phyloP scores from a whole-genome alignment of 2,113 vertebrate genomes.

The Actenoides lindsayi region DNA sequence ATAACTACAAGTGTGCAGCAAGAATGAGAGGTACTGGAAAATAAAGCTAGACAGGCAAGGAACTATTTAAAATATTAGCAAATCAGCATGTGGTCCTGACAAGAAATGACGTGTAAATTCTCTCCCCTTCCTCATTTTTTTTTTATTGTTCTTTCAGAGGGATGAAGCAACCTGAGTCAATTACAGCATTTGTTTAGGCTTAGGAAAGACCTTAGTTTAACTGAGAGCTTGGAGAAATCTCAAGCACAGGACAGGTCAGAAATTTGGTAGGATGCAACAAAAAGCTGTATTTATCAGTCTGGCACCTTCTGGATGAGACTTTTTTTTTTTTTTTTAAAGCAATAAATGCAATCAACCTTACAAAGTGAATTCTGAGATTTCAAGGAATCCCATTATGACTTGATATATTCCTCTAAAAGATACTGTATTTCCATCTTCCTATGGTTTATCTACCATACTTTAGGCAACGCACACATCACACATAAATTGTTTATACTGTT shows the following conservation, averaged over 20 bases:
- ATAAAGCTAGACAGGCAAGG: not conserved
- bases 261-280: not conserved
- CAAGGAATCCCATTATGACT: not conserved
- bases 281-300: not conserved
- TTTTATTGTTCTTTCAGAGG: not conserved
- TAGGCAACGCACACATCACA: fast-evolving
- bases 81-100: not conserved
- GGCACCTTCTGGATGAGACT: not conserved
- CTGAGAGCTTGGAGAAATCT: not conserved
- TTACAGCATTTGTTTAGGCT: not conserved
- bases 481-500: not conserved
- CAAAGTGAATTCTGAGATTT: not conserved
- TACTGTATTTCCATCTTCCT: not conserved
- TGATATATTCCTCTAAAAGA: not conserved
- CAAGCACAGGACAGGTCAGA: not conserved
- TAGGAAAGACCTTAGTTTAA: not conserved
- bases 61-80: slow-evolving; percentile 6
- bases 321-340: too few species aligned
- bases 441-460: not conserved
- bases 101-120: not conserved
- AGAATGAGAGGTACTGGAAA: not conserved
- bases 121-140: not conserved
- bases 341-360: not conserved
- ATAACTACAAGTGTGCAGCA: not conserved
- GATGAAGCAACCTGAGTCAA: not conserved